These are phyloP conservation scores for Aplodontia rufa DNA, from an alignment of 2,113 vertebrate species.

Conservation along the genomic window DNA sequence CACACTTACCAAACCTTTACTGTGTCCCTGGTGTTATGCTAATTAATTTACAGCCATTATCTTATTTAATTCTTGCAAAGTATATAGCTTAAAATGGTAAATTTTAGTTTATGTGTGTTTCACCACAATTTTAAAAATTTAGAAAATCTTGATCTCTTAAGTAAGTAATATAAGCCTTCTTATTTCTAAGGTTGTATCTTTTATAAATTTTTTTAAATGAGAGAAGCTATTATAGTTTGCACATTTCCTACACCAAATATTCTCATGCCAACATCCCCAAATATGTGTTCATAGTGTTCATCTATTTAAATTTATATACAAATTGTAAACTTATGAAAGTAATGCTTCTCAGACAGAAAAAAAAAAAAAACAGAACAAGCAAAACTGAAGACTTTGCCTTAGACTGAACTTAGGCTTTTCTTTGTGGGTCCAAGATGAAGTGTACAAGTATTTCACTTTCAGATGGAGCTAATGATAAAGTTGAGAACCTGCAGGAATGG, in stretches of 20 bases:
- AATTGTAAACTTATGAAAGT: background rate
- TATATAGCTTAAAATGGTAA: background rate
- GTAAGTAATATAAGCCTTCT: slow-evolving; percentile 15
- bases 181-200: background rate
- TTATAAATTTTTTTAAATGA: background rate
- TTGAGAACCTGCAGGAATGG: background rate
- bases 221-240: background rate
- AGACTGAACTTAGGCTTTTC: background rate
- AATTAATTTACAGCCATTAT: background rate
- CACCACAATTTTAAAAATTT: background rate
- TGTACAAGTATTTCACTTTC: background rate
- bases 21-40: background rate
- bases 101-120: background rate
- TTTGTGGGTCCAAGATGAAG: background rate
- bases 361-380: slow-evolving; percentile 17
- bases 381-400: background rate
- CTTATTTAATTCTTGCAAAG: background rate
- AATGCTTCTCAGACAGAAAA: background rate
- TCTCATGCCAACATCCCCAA: background rate
- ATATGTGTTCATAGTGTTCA: background rate
- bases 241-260: background rate
- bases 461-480: background rate
- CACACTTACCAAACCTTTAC: background rate
- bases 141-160: background rate
- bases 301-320: background rate